phyloP scores from a whole-genome alignment of 2,113 vertebrate genomes.

The Numenius arquata region DNA sequence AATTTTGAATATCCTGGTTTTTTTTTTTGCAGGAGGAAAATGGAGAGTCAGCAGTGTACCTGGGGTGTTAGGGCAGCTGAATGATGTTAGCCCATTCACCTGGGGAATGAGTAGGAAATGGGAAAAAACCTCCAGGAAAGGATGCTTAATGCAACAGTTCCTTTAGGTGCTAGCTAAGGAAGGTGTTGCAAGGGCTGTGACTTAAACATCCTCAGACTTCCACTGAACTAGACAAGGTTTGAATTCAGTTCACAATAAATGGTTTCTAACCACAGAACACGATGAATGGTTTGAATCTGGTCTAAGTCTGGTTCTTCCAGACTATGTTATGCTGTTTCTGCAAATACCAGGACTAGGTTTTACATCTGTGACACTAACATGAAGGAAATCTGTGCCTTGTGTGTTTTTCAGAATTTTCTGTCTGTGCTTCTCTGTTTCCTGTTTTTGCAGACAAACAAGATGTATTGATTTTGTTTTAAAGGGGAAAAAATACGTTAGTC shows the following conservation, averaged over 20 bases:
- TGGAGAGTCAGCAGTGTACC: not conserved
- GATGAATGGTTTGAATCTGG: not conserved
- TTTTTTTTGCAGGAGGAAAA: not conserved
- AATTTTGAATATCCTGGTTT: not conserved
- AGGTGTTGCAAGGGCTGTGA: not conserved
- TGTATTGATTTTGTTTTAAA: not conserved
- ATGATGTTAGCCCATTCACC: not conserved
- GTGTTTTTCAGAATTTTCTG: not conserved
- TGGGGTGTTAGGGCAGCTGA: not conserved
- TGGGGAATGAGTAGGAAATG: not conserved
- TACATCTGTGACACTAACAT: not conserved
- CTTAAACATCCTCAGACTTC: not conserved
- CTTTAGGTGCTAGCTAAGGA: not conserved
- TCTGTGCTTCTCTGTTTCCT: not conserved
- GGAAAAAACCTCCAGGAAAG: not conserved
- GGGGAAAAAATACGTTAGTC: accelerated
- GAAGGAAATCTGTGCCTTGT: not conserved
- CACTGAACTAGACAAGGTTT: not conserved
- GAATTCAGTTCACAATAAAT: not conserved
- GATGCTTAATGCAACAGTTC: not conserved
- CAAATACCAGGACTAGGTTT: not conserved
- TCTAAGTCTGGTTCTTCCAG: not conserved
- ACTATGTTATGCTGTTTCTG: not conserved
- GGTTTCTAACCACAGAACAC: not conserved
- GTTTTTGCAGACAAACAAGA: not conserved